Conservation (phyloP, 2,888 invertebrate genomes). For the Aspidiotus destructor region DNA sequence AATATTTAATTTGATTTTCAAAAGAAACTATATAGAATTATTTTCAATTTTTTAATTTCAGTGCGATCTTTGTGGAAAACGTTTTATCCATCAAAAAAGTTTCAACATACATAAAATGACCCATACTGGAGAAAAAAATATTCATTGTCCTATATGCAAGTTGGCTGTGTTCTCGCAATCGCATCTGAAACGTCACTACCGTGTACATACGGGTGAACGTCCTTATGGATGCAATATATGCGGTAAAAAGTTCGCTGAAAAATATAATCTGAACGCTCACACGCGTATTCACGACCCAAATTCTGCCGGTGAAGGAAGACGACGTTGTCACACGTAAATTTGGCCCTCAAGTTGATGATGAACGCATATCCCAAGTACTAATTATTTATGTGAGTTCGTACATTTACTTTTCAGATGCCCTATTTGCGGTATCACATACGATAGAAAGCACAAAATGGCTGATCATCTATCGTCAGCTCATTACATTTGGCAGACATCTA, state of each 20-base stretch:
- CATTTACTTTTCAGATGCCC: slow-evolving; percentile 32
- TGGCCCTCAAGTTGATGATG: not conserved
- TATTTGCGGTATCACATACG: slow-evolving; percentile 35
- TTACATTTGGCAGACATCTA: slow-evolving; percentile 10
- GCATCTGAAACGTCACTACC: slow-evolving; percentile 35
- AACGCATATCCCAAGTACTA: not conserved
- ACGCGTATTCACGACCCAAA: slow-evolving; percentile 35
- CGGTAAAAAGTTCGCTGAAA: slow-evolving; percentile 37
- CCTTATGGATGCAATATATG: slow-evolving; percentile 37
- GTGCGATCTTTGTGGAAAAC: slow-evolving; percentile 37
- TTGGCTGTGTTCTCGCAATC: slow-evolving; percentile 36
- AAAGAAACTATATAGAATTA: not conserved
- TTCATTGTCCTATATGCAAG: slow-evolving; percentile 36
- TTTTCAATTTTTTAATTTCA: slow-evolving; percentile 5
- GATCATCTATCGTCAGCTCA: slow-evolving; percentile 35
- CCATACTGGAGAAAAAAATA: slow-evolving; percentile 36
- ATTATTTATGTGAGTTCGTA: not conserved
- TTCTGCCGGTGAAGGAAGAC: slow-evolving; percentile 28
- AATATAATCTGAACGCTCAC: slow-evolving; percentile 36
- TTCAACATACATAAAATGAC: slow-evolving; percentile 37
- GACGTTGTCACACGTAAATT: slow-evolving; percentile 34
- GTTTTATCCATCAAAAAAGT: slow-evolving; percentile 36
- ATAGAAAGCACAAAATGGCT: slow-evolving; percentile 35
- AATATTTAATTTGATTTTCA: not conserved
- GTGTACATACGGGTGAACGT: slow-evolving; percentile 36